phyloP scores from a whole-genome alignment of 2,797 vertebrate genomes.

The Syndactyla subalaris region DNA sequence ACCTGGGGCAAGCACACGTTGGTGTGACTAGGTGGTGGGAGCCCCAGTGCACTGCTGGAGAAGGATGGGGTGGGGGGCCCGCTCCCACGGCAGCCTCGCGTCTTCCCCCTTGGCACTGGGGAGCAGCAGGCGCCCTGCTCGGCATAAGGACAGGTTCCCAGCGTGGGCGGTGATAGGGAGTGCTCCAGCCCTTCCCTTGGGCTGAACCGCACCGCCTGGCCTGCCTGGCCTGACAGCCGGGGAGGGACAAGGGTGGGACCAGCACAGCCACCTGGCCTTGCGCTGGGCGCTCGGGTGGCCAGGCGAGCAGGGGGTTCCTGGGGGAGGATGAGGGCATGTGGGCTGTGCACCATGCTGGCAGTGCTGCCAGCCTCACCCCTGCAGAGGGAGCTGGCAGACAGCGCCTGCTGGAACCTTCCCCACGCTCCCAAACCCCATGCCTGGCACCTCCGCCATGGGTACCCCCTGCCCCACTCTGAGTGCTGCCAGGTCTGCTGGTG shows the following conservation, averaged over 20 bases:
- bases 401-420: neutral
- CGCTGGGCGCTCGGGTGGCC: fast-evolving
- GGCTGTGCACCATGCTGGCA: neutral
- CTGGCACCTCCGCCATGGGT: neutral
- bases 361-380: neutral
- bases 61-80: fast-evolving
- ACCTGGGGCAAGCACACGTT: fast-evolving
- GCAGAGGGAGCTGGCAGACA: conserved; percentile 50
- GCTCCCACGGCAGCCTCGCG: fast-evolving
- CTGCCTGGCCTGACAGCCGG: neutral
- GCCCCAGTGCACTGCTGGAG: fast-evolving
- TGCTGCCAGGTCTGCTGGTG: neutral
- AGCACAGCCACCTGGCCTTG: neutral
- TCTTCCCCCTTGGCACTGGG: neutral
- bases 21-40: neutral
- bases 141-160: conserved; percentile 8
- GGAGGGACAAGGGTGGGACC: neutral
- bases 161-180: conserved; percentile 53
- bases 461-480: neutral
- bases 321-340: neutral
- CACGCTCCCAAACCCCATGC: neutral
- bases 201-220: conserved; percentile 13
- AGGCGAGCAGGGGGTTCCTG: neutral
- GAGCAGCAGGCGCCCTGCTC: conserved; percentile 23
- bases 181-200: conserved; percentile 62